phyloP scores from a whole-genome alignment of 2,113 vertebrate genomes.

The Ifrita kowaldi region DNA sequence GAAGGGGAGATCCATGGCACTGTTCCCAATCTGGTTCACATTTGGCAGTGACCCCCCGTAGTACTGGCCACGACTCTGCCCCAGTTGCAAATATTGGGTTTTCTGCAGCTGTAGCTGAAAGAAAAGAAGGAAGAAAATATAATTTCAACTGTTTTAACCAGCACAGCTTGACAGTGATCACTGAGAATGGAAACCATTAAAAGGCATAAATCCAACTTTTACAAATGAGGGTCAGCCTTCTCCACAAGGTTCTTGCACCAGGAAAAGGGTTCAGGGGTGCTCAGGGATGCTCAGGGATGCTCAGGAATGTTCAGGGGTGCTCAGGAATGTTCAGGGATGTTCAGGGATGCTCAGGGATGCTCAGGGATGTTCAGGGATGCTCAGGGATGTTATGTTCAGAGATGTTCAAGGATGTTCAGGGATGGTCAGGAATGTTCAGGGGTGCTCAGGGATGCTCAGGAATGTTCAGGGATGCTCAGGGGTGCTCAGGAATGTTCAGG shows the following conservation, averaged over 20 bases:
- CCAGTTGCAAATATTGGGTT: conserved; percentile 97
- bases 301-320: fast-evolving
- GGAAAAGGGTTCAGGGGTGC: background rate
- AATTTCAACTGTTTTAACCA: background rate
- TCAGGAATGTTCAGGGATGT: fast-evolving
- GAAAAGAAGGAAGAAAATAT: background rate
- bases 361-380: background rate
- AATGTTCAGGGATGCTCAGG: too few relatives aligned
- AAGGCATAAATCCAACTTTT: background rate
- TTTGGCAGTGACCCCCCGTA: conserved; percentile 98
- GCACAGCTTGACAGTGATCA: background rate
- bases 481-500: fast-evolving
- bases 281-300: too few relatives aligned
- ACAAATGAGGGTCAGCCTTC: background rate
- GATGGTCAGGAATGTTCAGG: background rate
- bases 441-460: fast-evolving
- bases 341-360: fast-evolving
- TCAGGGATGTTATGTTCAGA: fast-evolving
- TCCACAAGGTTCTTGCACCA: background rate
- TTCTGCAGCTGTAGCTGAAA: conserved; percentile 98
- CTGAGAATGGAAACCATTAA: background rate
- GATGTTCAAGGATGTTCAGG: fast-evolving
- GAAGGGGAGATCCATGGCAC: conserved; percentile 94
- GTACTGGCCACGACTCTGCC: conserved; percentile 96
- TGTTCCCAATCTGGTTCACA: conserved; percentile 97